A percentile compares a stretch with the other conserved stretches of the same genome.
These are phyloP conservation scores for Phoeniculus purpureus DNA, from an alignment of 2,797 vertebrate genomes.

Conservation along the genomic window DNA sequence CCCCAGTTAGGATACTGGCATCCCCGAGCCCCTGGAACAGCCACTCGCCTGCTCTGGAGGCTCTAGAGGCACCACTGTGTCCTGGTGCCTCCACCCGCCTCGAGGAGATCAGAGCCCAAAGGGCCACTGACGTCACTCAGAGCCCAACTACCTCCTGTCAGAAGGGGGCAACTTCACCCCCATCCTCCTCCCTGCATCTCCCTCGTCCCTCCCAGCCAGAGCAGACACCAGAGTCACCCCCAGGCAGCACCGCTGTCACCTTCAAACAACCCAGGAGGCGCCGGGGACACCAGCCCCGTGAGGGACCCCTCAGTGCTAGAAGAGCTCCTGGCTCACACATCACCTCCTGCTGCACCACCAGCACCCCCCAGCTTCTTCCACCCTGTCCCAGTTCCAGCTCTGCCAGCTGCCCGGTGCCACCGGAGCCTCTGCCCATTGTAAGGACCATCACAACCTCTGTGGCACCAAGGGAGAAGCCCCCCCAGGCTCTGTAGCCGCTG, in stretches of 20 bases:
- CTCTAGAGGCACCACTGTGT: neutral
- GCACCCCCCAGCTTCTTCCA: accelerated
- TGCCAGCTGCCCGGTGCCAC: neutral
- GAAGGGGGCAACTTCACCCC: neutral
- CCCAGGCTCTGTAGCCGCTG: accelerated
- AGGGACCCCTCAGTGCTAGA: neutral
- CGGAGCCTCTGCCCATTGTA: accelerated
- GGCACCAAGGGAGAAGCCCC: accelerated
- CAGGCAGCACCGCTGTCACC: neutral
- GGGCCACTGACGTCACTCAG: neutral
- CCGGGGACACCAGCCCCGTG: neutral
- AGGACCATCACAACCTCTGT: accelerated
- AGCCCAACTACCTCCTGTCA: neutral
- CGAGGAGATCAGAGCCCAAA: slow-evolving; percentile 24
- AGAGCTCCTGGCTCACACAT: accelerated
- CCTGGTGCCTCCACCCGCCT: too few species aligned
- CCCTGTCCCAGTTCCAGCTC: accelerated
- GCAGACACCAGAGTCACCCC: neutral
- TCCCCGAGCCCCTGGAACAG: neutral
- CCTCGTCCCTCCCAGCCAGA: too few species aligned
- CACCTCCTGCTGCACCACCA: accelerated
- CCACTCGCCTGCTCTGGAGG: neutral
- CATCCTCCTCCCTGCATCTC: neutral
- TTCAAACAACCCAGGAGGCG: neutral
- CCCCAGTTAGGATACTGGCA: neutral